Evolutionary conservation across 2,797 vertebrate genomes (phyloP).

Genomic region (Pampus argenteus): DNA sequence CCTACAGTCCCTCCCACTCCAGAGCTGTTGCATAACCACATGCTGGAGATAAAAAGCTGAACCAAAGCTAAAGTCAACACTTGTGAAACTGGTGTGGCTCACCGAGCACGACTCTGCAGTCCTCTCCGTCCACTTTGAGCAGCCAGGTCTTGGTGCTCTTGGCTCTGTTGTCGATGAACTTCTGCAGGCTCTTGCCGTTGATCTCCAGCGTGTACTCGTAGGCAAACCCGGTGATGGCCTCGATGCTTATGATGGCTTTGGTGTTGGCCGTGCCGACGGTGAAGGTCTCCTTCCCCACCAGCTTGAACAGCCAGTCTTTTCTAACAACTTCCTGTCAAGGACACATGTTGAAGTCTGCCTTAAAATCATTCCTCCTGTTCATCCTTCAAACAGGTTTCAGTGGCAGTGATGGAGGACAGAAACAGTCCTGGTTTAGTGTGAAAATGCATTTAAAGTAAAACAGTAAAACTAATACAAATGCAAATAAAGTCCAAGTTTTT

Average conservation of each 20-base stretch:
- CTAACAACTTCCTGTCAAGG: conserved; percentile 88
- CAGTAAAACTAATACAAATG: too few species aligned
- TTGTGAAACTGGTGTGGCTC: too few species aligned
- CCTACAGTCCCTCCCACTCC: not conserved
- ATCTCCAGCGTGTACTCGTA: conserved; percentile 95
- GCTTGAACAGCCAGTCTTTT: conserved; percentile 96
- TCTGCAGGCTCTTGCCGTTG: conserved; percentile 92
- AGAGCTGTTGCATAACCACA: not conserved
- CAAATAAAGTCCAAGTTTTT: too few species aligned
- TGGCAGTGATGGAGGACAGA: too few species aligned
- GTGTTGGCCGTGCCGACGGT: conserved; percentile 85
- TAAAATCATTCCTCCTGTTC: too few species aligned
- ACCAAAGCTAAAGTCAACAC: not conserved
- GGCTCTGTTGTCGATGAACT: conserved; percentile 87
- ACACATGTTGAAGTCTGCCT: not conserved
- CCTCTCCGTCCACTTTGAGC: conserved; percentile 85
- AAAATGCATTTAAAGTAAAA: too few species aligned
- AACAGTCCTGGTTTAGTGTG: too few species aligned
- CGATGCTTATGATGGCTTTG: conserved; percentile 91
- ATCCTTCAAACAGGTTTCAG: too few species aligned
- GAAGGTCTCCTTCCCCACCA: conserved; percentile 95
- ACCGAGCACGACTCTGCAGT: conserved; percentile 93
- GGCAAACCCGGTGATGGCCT: conserved; percentile 90
- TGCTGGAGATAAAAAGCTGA: not conserved
- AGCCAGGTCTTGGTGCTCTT: conserved; percentile 92